Base-by-base conservation (phyloP, 2,888 invertebrate genomes). In the Luperina testacea region DNA sequence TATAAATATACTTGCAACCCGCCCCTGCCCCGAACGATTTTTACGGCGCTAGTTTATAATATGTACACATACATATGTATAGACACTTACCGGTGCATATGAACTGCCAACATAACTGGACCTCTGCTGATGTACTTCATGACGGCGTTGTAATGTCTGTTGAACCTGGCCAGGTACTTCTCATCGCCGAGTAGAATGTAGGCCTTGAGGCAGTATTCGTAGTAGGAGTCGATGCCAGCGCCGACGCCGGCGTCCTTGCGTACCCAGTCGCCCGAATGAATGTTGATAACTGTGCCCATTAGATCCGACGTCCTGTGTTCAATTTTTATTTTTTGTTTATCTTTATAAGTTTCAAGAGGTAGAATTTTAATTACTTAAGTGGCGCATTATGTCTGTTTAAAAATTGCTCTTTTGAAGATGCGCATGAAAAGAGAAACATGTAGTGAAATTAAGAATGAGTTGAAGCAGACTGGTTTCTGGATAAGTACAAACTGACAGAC, bases 201-300 rank as follows among this genome's bases (percentile, higher is more conserved):
- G 0, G 99, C 99, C 95, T 99, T 99, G 53, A 99, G 97, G 86
- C 99, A 98, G 95, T 99, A 99, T 95, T 99, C 99, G 93, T 99
- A 99, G 95, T 99, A 99, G 0, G 99, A 99, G 95, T 99, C 99
- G 89, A 99, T 99, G 48, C 99, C 99, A 24, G 99, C 99, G n/a
- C 99, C 99, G 13, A 99, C 99, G 2, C 99, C 99, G 1, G 99
- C 99, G 94, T 99, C 99, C 91, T 99, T 97, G 69, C 99, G 97
- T 9, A 99, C 98, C 99, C 99, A 99, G 95, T 99, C 99, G 0
- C 99, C 99, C 5, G 98, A 99, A 94, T 99, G 99, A n/a, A 99
- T 98, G 96, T 99, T 99, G 74, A 99, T 97, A 11, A 99, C 99
- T 0, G 99, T 99, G 8, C 99, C 99, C 98, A 99, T 99, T 15